Percentiles rank a stretch among this genome's conserved stretches.
These are phyloP conservation scores for Pristionchus exspectatus DNA, from an alignment of 2,888 invertebrate genomes.

Conservation along the genomic window DNA sequence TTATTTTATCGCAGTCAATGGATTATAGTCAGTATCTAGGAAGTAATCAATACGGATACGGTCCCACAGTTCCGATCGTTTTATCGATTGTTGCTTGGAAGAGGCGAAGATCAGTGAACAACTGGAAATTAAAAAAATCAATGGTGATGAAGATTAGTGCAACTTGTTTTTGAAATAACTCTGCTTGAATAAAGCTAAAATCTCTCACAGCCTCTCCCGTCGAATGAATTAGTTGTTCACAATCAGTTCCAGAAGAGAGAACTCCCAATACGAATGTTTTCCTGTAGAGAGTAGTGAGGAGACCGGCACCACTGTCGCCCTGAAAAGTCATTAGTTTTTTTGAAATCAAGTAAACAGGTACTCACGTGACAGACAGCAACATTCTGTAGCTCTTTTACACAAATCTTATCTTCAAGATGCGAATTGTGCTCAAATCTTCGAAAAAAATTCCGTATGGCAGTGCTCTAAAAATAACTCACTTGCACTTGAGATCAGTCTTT, in stretches of 20 bases:
- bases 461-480: background rate
- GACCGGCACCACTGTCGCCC: conserved; percentile 27
- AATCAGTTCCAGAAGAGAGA: background rate
- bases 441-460: background rate
- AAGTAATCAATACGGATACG: background rate
- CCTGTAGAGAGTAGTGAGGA: background rate
- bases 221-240: background rate
- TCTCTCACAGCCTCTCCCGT: background rate
- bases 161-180: background rate
- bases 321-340: background rate
- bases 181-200: background rate
- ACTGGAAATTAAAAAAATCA: background rate
- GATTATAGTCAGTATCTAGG: background rate
- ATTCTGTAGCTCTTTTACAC: background rate
- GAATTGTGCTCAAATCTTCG: background rate
- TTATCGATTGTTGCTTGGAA: background rate
- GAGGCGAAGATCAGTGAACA: conserved; percentile 8
- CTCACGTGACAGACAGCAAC: background rate
- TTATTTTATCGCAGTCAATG: background rate
- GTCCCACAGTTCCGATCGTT: background rate
- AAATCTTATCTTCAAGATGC: background rate
- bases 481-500: background rate
- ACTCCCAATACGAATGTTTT: background rate
- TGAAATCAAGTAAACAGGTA: background rate
- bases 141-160: background rate